Evolutionary conservation across 2,113 vertebrate species (phyloP), one percentile per base, ranked within the genome.

Genomic region (Maccullochella peelii): DNA sequence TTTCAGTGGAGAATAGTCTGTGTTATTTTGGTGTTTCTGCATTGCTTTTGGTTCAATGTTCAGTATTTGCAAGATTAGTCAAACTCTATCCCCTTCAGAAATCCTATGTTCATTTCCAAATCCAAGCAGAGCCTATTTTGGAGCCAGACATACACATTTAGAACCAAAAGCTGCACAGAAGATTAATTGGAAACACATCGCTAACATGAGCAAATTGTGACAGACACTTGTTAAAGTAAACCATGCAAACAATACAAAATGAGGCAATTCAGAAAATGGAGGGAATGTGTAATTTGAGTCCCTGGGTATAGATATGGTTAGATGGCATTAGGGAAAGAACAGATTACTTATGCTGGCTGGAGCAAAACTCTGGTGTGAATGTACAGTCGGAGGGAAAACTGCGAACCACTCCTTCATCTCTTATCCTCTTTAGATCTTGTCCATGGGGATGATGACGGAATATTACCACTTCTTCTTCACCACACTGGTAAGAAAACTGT

Each of bases 391-490:
- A 55, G 15, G 3, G 49, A 62, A 63, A 78, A 36, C n/a, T 58
- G 30, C 70, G 16, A 66, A 38, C 55, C 42, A 33, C 27, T 10
- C 40, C 7, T 47, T 67, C 30, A 27, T 86, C 5, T 92, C 89
- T 88, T 18, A 79, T 75, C 44, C 66, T 73, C 11, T 92, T 87
- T 88, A 99, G 98, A 97, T 99, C 82, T 95, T 99, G 44, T 98
- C 98, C 77, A 98, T 99, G 98, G 98, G 98, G 66, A 99, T 99
- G 98, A 99, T 99, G 98, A 99, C 98, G 0, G 98, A 99, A 88
- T 99, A 99, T 85, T 99, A 99, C 86, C 98, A 99, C 90, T 99
- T 98, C 93, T 98, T 99, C 93, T 99, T 99, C 91, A 99, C 98
- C 52, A 98, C 98, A 15, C 88, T 99, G 96, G 98, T 99, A 96